These are phyloP conservation scores for Cephus pulcher DNA, from an alignment of 2,888 invertebrate genomes.

Conservation along the genomic window DNA sequence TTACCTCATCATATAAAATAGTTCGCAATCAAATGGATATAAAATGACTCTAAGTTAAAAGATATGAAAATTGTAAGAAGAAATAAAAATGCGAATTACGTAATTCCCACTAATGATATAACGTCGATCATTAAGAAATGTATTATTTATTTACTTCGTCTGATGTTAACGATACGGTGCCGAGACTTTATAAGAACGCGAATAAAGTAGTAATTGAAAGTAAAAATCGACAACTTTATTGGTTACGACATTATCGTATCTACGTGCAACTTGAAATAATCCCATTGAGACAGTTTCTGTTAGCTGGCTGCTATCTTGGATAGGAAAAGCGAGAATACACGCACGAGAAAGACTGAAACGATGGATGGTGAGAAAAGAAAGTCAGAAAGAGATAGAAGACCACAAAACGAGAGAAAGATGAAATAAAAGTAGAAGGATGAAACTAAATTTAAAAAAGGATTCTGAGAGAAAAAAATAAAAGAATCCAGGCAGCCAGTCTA, in stretches of 20 bases:
- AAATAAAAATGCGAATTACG: too few relatives aligned
- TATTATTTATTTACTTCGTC: too few relatives aligned
- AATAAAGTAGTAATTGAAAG: conserved; percentile 42
- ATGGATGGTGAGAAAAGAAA: background rate
- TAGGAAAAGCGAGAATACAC: background rate
- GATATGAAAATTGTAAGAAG: too few relatives aligned
- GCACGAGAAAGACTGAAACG: background rate
- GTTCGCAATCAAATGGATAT: too few relatives aligned
- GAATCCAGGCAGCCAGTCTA: background rate
- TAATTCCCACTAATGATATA: too few relatives aligned
- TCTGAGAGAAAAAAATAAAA: background rate
- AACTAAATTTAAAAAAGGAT: background rate
- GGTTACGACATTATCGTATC: conserved; percentile 43
- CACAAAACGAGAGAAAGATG: background rate
- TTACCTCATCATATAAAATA: too few relatives aligned
- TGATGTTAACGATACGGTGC: conserved; percentile 35
- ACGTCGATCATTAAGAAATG: too few relatives aligned
- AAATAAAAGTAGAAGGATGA: background rate
- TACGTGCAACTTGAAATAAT: background rate
- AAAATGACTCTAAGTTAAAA: too few relatives aligned
- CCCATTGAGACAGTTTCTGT: background rate
- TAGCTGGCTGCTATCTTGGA: background rate
- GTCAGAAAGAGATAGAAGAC: background rate
- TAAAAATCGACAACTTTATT: conserved; percentile 42
- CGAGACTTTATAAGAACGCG: conserved; percentile 32